Evolutionary conservation across 2,888 invertebrate species (phyloP).

Genomic region (Drosophila prolongata): DNA sequence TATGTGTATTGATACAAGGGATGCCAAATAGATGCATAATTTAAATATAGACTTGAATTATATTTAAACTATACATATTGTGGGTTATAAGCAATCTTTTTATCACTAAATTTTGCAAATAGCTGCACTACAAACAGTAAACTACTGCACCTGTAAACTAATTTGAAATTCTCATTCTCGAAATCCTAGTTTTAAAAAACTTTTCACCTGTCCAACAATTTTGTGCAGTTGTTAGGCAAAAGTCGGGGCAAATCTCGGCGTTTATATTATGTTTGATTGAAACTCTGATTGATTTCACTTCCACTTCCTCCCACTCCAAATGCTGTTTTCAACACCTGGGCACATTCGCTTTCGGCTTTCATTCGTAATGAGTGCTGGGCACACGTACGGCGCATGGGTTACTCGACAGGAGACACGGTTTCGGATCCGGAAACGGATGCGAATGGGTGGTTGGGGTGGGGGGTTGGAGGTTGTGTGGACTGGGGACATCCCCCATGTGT

Average conservation of each 20-base stretch:
- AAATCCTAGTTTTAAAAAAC: not conserved
- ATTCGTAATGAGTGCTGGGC: slow-evolving; percentile 49
- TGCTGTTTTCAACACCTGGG: slow-evolving; percentile 61
- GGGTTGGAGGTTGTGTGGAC: not conserved
- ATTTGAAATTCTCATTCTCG: not conserved
- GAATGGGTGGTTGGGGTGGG: not conserved
- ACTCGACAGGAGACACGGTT: slow-evolving; percentile 34
- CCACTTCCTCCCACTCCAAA: slow-evolving; percentile 24
- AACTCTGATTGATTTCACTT: slow-evolving; percentile 73
- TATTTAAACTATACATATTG: too few relatives aligned
- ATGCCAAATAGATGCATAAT: too few relatives aligned
- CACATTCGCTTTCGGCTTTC: slow-evolving; percentile 51
- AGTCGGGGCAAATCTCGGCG: slow-evolving; percentile 68
- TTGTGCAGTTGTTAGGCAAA: slow-evolving; percentile 15
- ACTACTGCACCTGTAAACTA: too few relatives aligned
- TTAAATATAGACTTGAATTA: too few relatives aligned
- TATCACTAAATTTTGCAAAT: too few relatives aligned
- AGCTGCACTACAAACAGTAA: too few relatives aligned
- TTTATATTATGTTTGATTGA: slow-evolving; percentile 78
- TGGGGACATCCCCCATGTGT: slow-evolving; percentile 4
- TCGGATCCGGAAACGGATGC: slow-evolving; percentile 18
- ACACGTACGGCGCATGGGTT: slow-evolving; percentile 58
- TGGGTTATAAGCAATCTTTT: too few relatives aligned
- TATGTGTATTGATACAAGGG: too few relatives aligned
- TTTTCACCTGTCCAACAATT: slow-evolving; percentile 30